Evolutionary conservation across 2,888 invertebrate species (phyloP).

Genomic region (Mamestra brassicae): DNA sequence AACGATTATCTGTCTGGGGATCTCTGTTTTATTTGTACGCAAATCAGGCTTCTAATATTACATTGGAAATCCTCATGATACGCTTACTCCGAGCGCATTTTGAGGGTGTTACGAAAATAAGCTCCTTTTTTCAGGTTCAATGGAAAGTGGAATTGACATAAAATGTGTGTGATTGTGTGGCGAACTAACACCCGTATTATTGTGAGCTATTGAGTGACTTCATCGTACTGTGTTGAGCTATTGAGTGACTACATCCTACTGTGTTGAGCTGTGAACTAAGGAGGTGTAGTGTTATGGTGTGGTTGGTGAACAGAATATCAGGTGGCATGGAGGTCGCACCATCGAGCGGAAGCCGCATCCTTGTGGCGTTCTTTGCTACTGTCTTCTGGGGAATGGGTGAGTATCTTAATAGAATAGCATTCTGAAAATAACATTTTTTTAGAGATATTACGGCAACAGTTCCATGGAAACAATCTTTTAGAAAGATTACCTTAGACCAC

Average conservation of each 20-base stretch:
- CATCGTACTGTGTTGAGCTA: conserved; percentile 42
- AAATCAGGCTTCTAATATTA: conserved; percentile 53
- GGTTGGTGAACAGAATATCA: conserved; percentile 73
- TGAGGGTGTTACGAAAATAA: conserved; percentile 50
- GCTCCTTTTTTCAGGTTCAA: conserved; percentile 74
- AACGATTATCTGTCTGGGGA: conserved; percentile 42
- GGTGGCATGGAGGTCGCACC: conserved; percentile 85
- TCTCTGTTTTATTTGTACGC: conserved; percentile 53
- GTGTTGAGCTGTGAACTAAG: conserved; percentile 57
- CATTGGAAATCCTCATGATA: conserved; percentile 47
- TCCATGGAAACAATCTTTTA: background rate
- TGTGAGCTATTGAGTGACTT: conserved; percentile 58
- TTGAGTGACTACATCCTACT: conserved; percentile 51
- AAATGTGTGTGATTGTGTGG: conserved; percentile 80
- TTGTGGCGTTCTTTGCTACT: conserved; percentile 87
- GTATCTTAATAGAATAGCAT: conserved; percentile 60
- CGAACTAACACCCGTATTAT: conserved; percentile 76
- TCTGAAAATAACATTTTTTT: background rate
- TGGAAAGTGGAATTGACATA: conserved; percentile 67
- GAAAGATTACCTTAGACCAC: background rate
- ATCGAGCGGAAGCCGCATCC: conserved; percentile 84
- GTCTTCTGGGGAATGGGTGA: conserved; percentile 89
- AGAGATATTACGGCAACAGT: background rate
- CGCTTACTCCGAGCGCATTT: conserved; percentile 38
- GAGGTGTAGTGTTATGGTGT: conserved; percentile 59